Base-by-base conservation (phyloP, 2,888 invertebrate genomes). In the Cyclophora albipunctata region DNA sequence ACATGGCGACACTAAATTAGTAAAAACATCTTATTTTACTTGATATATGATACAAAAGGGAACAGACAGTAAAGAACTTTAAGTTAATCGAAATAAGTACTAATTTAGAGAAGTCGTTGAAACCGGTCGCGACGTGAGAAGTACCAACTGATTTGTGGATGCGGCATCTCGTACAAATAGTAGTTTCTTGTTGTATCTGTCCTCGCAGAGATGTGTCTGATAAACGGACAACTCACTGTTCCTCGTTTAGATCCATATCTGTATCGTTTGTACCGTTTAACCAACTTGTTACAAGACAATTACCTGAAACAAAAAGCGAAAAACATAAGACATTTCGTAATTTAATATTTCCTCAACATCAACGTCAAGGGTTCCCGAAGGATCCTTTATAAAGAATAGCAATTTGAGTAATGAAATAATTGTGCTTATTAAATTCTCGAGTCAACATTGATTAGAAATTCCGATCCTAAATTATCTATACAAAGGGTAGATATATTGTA, bases 281-380 rank as follows among this genome's bases (percentile, higher is more conserved):
- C 20, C 20, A 20, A 20, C 20, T 20, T 20, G 37, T 7, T 7
- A 6, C 34, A 48, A 45, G 40, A 37, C 37, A 37, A 37, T 49
- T 58, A 60, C 60, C 60, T 60, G 58, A 37, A 60, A 60, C 58
- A 60, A 55, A 53, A 42, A 55, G 55, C 20, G 45, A 46, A 45
- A 50, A 44, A 48, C 52, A 52, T 52, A 52, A 49, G 20, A 20
- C 20, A 20, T 20, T 20, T 20, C 20, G 20, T 20, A 20, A 20
- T 20, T 20, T 20, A 20, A 20, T 20, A 20, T 20, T 20, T 20
- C 20, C 20, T 20, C 20, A 20, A 20, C 20, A 20, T 20, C 20
- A 20, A 20, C 20, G 20, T 20, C 20, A 20, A 20, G 20, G 20
- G 2, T 20, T 20, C 20, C 20, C 20, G 20, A 20, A 20, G 20